Percentiles rank a stretch among this genome's conserved stretches.
phyloP scores from a whole-genome alignment of 2,797 vertebrate genomes.

The Distichodus sexfasciatus region DNA sequence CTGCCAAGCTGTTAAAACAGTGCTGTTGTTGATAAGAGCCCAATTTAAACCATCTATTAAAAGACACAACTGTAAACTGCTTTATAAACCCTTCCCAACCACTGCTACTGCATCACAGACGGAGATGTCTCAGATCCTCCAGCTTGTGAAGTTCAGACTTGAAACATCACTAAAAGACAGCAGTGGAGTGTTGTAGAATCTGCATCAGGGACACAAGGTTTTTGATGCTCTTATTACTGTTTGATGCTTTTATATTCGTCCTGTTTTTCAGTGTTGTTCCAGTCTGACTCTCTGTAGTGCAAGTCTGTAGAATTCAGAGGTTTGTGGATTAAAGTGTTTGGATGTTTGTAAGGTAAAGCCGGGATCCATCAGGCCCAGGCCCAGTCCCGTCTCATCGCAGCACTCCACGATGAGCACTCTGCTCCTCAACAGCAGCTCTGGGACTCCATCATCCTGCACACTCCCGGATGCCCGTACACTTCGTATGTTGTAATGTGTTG shows the following conservation, averaged over 20 bases:
- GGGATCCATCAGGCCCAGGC: too few relatives aligned
- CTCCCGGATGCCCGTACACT: conserved; percentile 97
- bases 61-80: too few relatives aligned
- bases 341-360: not conserved
- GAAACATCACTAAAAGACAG: not conserved
- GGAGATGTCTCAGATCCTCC: not conserved
- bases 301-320: not conserved
- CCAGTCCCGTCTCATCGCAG: not conserved
- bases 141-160: too few relatives aligned
- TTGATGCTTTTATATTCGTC: not conserved
- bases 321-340: not conserved
- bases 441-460: conserved; percentile 83
- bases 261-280: not conserved
- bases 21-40: too few relatives aligned
- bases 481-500: too few relatives aligned
- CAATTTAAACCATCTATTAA: too few relatives aligned
- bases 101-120: not conserved
- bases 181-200: not conserved
- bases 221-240: too few relatives aligned
- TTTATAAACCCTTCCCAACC: not conserved
- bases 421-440: conserved; percentile 63
- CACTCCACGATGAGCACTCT: not conserved
- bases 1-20: too few relatives aligned
- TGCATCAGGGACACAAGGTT: too few relatives aligned
- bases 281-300: not conserved